Evolutionary conservation across 2,797 vertebrate species (phyloP), one percentile per base, ranked within the genome.

Genomic region (Melanotaenia nigrans): DNA sequence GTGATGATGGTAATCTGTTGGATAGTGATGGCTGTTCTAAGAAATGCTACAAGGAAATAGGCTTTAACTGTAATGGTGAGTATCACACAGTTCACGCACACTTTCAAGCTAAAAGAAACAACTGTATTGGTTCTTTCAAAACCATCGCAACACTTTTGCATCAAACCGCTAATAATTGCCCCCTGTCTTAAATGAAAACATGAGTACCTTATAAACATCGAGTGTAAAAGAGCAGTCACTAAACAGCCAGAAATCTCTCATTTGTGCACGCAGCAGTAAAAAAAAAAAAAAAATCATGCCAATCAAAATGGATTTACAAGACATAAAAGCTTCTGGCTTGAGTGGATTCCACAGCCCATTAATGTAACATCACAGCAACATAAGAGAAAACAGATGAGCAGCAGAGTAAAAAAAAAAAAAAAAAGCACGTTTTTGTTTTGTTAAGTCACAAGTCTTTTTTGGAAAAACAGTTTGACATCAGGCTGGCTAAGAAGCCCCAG

Each of bases 21-120:
- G 96, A 95, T n/a, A 95, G 95, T 40, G 97, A 99, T 6, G 98
- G 98, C 65, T 99, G 98, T 82, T 96, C 97, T 14, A 95, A 95
- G 90, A 95, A 92, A 11, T 99, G 98, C 80, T 78, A 72, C 38
- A 94, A 93, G 67, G 98, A 99, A 77, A 76, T 85, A 71, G 94
- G 94, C 74, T 99, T 98, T 87, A 95, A 94, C 70, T 99, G 98
- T 80, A 79, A 89, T 0, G 96, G 98, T 99, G 89, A 70, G 53
- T 60, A 8, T 22, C 32, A 25, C 16, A 18, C 16, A 6, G 14
- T 20, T 45, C 18, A 16, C 13, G 18, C 42, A 45, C 14, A 45
- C 42, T 45, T 45, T 45, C 5, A 10, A 14, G 40, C 40, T 42
- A 45, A 45, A 59, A 22, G 47, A 2, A n/a, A 36, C 62, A 40